Conservation (phyloP, 2,888 invertebrate species). For the Gisinianus flammeolus region DNA sequence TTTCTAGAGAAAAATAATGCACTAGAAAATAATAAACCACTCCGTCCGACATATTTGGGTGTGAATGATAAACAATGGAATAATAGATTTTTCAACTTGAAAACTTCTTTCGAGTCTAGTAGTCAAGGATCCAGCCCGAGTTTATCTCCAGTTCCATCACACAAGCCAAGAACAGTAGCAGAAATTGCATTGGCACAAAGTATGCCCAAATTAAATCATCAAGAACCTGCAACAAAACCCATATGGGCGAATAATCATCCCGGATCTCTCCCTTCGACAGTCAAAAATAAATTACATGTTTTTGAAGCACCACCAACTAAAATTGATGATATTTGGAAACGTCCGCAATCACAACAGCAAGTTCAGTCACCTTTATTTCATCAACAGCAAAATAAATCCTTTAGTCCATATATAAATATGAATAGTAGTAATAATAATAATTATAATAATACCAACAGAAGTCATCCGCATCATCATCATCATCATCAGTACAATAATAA, state of each 20-base stretch:
- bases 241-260: slow-evolving; percentile 37
- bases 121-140: slow-evolving; percentile 58
- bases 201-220: slow-evolving; percentile 12
- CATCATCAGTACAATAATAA: too few species aligned
- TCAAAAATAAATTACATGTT: slow-evolving; percentile 57
- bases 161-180: slow-evolving; percentile 20
- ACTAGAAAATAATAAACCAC: slow-evolving; percentile 46
- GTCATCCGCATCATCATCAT: too few species aligned
- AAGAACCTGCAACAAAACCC: slow-evolving; percentile 34
- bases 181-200: slow-evolving; percentile 35
- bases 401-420: background rate
- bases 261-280: slow-evolving; percentile 48
- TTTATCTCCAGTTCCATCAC: slow-evolving; percentile 51
- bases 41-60: slow-evolving; percentile 60
- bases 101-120: slow-evolving; percentile 74
- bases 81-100: slow-evolving; percentile 81
- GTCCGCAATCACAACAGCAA: background rate
- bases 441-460: slow-evolving; percentile 5
- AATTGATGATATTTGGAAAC: background rate
- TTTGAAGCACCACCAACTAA: slow-evolving; percentile 53
- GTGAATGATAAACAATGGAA: slow-evolving; percentile 74
- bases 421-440: slow-evolving; percentile 25
- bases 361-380: background rate
- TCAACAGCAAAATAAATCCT: background rate
- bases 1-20: slow-evolving; percentile 76